Conservation (phyloP, 2,888 invertebrate genomes). For the Taenaris catops region DNA sequence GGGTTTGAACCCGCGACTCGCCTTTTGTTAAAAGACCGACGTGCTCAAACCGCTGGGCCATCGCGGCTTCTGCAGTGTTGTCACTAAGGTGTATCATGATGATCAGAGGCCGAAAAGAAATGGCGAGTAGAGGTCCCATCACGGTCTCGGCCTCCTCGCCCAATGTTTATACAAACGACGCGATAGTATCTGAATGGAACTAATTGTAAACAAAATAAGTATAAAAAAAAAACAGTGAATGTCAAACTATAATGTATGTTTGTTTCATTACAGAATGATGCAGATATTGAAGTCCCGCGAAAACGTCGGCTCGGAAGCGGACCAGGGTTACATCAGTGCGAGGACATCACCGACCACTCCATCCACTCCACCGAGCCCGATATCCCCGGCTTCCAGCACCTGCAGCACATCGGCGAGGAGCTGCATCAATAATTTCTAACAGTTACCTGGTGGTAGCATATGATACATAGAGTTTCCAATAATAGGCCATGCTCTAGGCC, state of each 20-base stretch:
- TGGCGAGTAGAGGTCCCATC: constrained; percentile 55
- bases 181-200: too few relatives aligned
- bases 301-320: constrained; percentile 44
- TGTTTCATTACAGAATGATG: constrained; percentile 64
- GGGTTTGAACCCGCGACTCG: too few relatives aligned
- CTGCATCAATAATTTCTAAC: constrained; percentile 1
- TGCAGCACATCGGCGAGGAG: constrained; percentile 42
- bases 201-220: too few relatives aligned
- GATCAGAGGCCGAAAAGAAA: constrained; percentile 62
- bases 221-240: too few relatives aligned
- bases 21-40: too few relatives aligned
- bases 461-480: constrained; percentile 2
- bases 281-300: constrained; percentile 59
- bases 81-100: too few relatives aligned
- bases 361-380: constrained; percentile 47
- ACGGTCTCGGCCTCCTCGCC: constrained; percentile 40
- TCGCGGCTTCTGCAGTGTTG: too few relatives aligned
- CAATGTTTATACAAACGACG: constrained; percentile 63
- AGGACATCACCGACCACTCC: constrained; percentile 61
- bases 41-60: too few relatives aligned
- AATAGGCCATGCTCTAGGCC: too few relatives aligned
- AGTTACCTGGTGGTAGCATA: neutral
- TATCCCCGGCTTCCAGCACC: constrained; percentile 46
- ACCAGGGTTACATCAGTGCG: constrained; percentile 65
- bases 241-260: too few relatives aligned